These are phyloP conservation scores for Scaptomyza hsui DNA, from an alignment of 1,140 invertebrate genomes.

Conservation along the genomic window DNA sequence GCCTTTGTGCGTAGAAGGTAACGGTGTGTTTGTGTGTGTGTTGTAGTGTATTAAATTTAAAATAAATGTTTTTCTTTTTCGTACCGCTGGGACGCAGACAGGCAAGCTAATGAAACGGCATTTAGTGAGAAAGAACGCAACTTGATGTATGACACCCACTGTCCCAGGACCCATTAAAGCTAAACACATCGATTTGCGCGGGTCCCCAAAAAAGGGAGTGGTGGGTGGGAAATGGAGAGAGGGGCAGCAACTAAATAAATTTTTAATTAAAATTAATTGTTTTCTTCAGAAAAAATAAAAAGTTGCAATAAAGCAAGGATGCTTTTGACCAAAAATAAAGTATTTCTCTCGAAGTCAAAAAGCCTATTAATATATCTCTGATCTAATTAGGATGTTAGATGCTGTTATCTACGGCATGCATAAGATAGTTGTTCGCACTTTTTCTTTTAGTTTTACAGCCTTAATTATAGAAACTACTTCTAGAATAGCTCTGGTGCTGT, in stretches of 20 bases:
- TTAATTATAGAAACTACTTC: conserved; percentile 3
- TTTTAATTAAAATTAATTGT: conserved; percentile 48
- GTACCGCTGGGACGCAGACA: conserved; percentile 19
- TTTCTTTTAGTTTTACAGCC: neutral
- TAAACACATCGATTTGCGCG: conserved; percentile 33
- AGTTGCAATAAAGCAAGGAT: neutral
- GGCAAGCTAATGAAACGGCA: conserved; percentile 68
- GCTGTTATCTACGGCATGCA: no score
- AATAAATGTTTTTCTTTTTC: conserved; percentile 74
- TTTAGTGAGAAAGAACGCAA: conserved; percentile 41
- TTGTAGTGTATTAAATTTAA: conserved; percentile 72
- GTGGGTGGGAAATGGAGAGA: neutral
- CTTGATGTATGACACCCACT: conserved; percentile 57
- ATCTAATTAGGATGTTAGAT: no score
- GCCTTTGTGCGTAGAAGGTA: conserved; percentile 22
- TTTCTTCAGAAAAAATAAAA: neutral
- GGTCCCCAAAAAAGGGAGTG: neutral
- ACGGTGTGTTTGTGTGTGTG: conserved; percentile 19
- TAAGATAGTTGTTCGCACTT: neutral
- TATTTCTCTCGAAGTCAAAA: no score
- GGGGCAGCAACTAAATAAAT: conserved; percentile 28
- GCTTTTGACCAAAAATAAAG: no score
- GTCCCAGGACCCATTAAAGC: conserved; percentile 29
- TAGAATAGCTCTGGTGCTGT: conserved; percentile 23
- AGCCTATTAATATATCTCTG: no score